Evolutionary conservation across 2,113 vertebrate species (phyloP).

Genomic region (Percina caprodes): DNA sequence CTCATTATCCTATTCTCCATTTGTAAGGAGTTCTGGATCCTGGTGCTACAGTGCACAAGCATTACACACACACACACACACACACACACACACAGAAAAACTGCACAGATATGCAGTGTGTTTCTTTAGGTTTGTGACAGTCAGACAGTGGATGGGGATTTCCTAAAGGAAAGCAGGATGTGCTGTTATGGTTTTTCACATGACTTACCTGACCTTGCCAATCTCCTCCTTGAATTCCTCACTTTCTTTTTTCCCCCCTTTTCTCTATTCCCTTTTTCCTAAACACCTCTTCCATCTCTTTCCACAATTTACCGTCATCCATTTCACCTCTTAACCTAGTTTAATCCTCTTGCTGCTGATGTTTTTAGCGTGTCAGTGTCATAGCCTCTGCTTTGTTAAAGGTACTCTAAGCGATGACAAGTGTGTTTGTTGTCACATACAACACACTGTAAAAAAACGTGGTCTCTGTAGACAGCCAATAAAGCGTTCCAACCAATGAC

Average conservation of each 20-base stretch:
- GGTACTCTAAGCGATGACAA: too few relatives aligned
- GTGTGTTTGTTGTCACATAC: too few relatives aligned
- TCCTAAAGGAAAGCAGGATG: conserved; percentile 63
- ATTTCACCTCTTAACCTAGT: conserved; percentile 38
- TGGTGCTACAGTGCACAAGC: neutral
- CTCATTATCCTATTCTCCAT: conserved; percentile 3
- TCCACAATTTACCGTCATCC: conserved; percentile 13
- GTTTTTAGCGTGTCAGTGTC: neutral
- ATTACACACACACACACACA: neutral
- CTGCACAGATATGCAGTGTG: conserved; percentile 17
- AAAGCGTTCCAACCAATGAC: too few relatives aligned
- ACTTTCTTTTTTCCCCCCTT: neutral
- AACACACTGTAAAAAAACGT: too few relatives aligned
- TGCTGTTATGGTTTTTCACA: conserved; percentile 62
- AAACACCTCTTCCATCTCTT: neutral
- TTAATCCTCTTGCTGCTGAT: conserved; percentile 31
- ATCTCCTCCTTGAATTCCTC: conserved; percentile 33
- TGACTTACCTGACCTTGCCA: conserved; percentile 62
- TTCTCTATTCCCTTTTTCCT: neutral
- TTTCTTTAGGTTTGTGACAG: conserved; percentile 53
- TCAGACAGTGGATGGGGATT: conserved; percentile 48
- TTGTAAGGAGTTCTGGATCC: conserved; percentile 2
- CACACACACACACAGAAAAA: neutral
- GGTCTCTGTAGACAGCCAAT: too few relatives aligned
- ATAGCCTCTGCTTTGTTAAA: conserved; percentile 4